Percentiles rank a stretch among this genome's conserved stretches.
Evolutionary conservation across 2,113 vertebrate genomes (phyloP).

Genomic region (Lonchura striata): DNA sequence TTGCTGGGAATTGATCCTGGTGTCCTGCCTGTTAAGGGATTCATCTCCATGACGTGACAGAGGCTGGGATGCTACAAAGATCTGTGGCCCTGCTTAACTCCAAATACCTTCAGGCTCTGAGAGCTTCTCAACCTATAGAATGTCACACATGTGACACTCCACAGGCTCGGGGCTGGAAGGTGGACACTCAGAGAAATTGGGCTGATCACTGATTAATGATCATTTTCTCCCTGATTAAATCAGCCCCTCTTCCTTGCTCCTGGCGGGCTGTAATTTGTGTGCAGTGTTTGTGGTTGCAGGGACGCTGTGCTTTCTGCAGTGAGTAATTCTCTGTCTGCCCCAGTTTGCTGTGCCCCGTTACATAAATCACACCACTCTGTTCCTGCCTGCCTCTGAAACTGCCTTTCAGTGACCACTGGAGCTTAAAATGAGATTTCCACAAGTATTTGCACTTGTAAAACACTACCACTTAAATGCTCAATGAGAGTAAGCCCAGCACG

Average conservation of each 20-base stretch:
- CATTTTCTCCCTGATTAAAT: not conserved
- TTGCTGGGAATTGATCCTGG: not conserved
- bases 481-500: not conserved
- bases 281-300: not conserved
- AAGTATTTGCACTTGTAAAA: conserved; percentile 45
- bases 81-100: not conserved
- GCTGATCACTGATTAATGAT: not conserved
- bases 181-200: not conserved
- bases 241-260: not conserved
- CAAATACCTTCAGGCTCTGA: not conserved
- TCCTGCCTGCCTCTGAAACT: not conserved
- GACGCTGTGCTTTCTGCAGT: not conserved
- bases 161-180: not conserved
- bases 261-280: not conserved
- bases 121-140: not conserved
- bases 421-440: conserved; percentile 56
- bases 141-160: not conserved
- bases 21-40: not conserved
- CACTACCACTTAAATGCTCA: not conserved
- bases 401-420: not conserved
- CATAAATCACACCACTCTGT: not conserved
- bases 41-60: not conserved
- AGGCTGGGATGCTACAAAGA: not conserved
- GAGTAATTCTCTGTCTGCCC: not conserved
- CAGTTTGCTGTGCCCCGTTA: not conserved